phyloP scores from a whole-genome alignment of 1,140 invertebrate genomes.

The Dreissena polymorpha region DNA sequence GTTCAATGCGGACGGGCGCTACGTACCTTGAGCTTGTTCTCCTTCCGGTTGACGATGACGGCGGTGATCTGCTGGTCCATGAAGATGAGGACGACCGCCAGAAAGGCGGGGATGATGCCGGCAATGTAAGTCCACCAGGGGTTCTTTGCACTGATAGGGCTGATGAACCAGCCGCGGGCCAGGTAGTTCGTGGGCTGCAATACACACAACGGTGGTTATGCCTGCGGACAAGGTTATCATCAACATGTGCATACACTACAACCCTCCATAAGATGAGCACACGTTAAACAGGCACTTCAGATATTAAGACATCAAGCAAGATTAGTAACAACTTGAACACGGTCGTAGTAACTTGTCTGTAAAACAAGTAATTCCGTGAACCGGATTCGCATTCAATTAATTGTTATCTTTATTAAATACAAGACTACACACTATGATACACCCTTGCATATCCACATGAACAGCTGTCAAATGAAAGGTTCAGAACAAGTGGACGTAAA shows the following conservation, averaged over 20 bases:
- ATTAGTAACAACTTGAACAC: too few species aligned
- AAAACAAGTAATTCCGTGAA: too few species aligned
- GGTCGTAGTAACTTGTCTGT: too few species aligned
- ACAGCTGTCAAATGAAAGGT: too few species aligned
- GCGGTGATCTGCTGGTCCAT: conserved; percentile 99
- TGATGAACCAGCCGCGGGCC: conserved; percentile 92
- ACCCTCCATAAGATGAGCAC: neutral
- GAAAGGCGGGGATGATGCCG: conserved; percentile 92
- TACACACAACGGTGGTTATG: neutral
- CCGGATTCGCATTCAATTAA: too few species aligned
- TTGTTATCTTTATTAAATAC: too few species aligned
- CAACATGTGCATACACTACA: neutral
- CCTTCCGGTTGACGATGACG: conserved; percentile 98
- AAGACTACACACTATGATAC: too few species aligned
- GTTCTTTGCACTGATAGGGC: conserved; percentile 89
- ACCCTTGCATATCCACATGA: too few species aligned
- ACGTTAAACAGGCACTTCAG: too few species aligned
- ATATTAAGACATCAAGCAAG: too few species aligned
- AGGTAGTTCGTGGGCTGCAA: conserved; percentile 82
- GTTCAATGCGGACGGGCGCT: conserved; percentile 75
- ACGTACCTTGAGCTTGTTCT: conserved; percentile 95
- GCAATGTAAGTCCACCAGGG: conserved; percentile 92
- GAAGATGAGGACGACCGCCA: conserved; percentile 98
- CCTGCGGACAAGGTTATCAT: neutral
- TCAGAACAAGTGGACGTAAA: too few species aligned